These are phyloP conservation scores for Ornithoptera priamus DNA, from an alignment of 2,888 invertebrate genomes.

Conservation along the genomic window DNA sequence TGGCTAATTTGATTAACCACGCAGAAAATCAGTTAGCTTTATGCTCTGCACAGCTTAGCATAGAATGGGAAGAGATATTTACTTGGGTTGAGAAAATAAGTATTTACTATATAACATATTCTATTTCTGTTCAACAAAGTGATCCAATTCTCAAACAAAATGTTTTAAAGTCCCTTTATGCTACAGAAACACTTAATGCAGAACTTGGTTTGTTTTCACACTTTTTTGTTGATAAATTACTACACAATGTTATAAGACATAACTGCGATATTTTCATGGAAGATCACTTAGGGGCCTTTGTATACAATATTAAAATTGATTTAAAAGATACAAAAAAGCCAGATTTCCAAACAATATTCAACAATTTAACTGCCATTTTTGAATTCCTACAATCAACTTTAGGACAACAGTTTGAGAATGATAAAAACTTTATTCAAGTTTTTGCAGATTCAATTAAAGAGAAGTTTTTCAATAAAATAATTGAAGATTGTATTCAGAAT, in stretches of 20 bases:
- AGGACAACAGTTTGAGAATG: constrained; percentile 63
- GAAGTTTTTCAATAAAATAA: constrained; percentile 69
- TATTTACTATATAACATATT: constrained; percentile 58
- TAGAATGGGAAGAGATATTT: constrained; percentile 72
- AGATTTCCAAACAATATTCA: constrained; percentile 66
- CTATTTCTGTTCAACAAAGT: constrained; percentile 66
- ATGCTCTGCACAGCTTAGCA: constrained; percentile 64
- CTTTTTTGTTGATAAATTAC: constrained; percentile 64
- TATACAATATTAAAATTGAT: constrained; percentile 68
- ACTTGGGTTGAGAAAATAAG: constrained; percentile 65
- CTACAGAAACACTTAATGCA: constrained; percentile 62
- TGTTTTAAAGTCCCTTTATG: constrained; percentile 63
- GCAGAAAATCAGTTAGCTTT: constrained; percentile 65
- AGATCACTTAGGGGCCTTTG: constrained; percentile 65
- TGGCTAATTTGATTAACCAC: constrained; percentile 55
- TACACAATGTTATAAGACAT: constrained; percentile 65
- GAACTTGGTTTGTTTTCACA: constrained; percentile 69
- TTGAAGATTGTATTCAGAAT: constrained; percentile 68
- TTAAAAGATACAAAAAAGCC: constrained; percentile 57
- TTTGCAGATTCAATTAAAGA: constrained; percentile 62
- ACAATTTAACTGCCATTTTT: constrained; percentile 70
- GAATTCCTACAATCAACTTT: constrained; percentile 71
- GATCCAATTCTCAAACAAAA: constrained; percentile 63
- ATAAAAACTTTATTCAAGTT: constrained; percentile 63
- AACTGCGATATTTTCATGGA: constrained; percentile 72